Evolutionary conservation across 2,888 invertebrate genomes (phyloP).

Genomic region (Drosophila sordidapex): DNA sequence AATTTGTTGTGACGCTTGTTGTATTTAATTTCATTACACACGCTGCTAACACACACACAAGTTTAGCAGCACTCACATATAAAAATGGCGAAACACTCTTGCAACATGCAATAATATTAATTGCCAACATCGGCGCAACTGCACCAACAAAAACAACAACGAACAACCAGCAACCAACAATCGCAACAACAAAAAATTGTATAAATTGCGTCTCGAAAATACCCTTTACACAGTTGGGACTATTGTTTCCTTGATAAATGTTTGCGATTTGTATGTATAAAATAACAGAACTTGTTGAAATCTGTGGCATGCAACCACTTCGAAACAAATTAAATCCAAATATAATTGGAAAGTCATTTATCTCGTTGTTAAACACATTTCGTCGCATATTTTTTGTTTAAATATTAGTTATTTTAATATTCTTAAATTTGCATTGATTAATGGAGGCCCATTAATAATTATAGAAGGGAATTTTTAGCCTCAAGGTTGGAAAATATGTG

Average conservation of each 20-base stretch:
- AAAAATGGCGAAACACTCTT: conserved; percentile 35
- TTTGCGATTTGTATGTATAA: too few relatives aligned
- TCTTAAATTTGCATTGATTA: background rate
- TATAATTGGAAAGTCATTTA: background rate
- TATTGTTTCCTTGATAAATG: background rate
- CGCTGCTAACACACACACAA: conserved; percentile 17
- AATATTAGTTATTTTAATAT: background rate
- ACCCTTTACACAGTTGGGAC: conserved; percentile 10
- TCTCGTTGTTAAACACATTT: background rate
- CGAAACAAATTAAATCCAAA: background rate
- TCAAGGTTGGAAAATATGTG: background rate
- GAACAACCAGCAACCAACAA: conserved; percentile 33
- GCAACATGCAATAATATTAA: conserved; percentile 78
- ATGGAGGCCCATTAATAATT: background rate
- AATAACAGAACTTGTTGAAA: background rate
- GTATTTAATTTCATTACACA: conserved; percentile 74
- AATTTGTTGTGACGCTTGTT: conserved; percentile 75
- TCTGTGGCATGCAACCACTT: background rate
- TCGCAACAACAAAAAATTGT: conserved; percentile 7
- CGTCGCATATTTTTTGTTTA: background rate
- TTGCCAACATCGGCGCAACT: conserved; percentile 77
- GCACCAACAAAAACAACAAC: conserved; percentile 45
- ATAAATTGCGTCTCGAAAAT: conserved; percentile 16
- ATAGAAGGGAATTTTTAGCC: background rate
- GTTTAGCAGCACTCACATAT: background rate